Percentiles rank a stretch among this genome's conserved stretches.
These are phyloP conservation scores for Gallinago media DNA, from an alignment of 2,113 vertebrate genomes.

Conservation along the genomic window DNA sequence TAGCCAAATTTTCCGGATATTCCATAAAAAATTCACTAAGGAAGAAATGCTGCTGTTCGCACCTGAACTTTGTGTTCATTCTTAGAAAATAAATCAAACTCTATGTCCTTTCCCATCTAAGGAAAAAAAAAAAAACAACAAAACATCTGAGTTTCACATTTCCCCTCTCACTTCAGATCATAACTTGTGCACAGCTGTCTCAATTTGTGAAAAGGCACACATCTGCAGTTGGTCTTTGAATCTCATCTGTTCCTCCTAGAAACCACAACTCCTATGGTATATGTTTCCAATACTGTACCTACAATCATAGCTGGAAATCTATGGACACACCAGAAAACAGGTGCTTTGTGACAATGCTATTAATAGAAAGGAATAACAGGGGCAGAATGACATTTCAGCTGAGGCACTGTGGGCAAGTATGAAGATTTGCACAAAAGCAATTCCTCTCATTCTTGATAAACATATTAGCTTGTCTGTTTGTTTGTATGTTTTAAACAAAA, in stretches of 20 bases:
- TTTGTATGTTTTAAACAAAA: not conserved
- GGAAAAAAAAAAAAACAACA: not conserved
- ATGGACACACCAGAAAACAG: not conserved
- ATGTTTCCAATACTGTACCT: not conserved
- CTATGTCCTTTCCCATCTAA: not conserved
- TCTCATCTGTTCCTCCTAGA: not conserved
- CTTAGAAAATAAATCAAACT: not conserved
- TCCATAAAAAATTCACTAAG: not conserved
- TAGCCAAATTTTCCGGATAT: not conserved
- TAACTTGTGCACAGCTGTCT: not conserved
- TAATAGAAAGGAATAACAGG: not conserved
- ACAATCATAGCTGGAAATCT: not conserved
- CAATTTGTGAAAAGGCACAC: not conserved
- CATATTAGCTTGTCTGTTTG: fast-evolving
- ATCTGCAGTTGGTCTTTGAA: not conserved
- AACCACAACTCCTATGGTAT: not conserved
- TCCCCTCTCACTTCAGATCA: not conserved
- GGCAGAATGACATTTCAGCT: not conserved
- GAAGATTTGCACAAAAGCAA: no score
- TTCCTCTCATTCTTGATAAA: not conserved
- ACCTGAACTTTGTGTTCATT: not conserved
- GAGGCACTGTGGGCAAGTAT: not conserved
- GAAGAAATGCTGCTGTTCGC: not conserved
- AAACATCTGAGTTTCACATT: not conserved
- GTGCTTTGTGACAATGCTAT: not conserved